These are phyloP conservation scores for Drosophila pegasa DNA, from an alignment of 2,888 invertebrate species.

Conservation along the genomic window DNA sequence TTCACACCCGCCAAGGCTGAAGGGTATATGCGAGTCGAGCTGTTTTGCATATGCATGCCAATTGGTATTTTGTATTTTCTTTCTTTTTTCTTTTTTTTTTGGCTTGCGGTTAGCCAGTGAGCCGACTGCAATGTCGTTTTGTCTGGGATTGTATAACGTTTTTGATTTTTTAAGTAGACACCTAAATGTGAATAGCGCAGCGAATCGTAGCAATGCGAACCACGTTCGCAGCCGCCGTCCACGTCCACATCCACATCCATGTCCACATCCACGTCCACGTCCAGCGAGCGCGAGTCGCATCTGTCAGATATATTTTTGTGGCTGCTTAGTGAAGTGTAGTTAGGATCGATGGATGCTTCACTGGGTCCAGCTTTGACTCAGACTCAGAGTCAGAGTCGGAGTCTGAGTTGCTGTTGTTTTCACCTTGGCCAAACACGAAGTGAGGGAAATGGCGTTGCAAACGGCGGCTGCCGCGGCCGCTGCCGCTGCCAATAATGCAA, in stretches of 20 bases:
- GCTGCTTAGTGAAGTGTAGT: conserved; percentile 79
- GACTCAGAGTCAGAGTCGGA: too few species aligned
- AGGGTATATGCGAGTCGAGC: conserved; percentile 27
- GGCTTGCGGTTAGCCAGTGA: conserved; percentile 65
- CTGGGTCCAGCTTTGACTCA: conserved; percentile 35
- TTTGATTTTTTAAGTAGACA: conserved; percentile 80
- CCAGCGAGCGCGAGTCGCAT: conserved; percentile 72
- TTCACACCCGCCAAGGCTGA: conserved; percentile 1
- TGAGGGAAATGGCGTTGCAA: conserved; percentile 60
- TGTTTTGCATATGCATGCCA: neutral
- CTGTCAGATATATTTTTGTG: conserved; percentile 79
- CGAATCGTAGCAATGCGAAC: conserved; percentile 74
- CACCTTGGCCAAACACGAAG: conserved; percentile 71
- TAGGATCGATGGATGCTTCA: conserved; percentile 74
- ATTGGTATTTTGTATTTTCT: conserved; percentile 40
- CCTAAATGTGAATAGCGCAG: conserved; percentile 80
- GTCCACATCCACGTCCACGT: conserved; percentile 13
- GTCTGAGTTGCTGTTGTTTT: conserved; percentile 57
- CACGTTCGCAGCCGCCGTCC: conserved; percentile 36
- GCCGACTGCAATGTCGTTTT: conserved; percentile 59
- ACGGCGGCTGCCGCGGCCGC: conserved; percentile 40
- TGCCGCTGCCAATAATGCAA: conserved; percentile 76
- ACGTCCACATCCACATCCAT: neutral
- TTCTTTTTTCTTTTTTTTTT: conserved; percentile 41
- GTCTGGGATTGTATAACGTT: conserved; percentile 73